Evolutionary conservation across 2,888 invertebrate genomes (phyloP), one percentile per base, ranked within the genome.

Genomic region (Lasioglossum leucozonium): DNA sequence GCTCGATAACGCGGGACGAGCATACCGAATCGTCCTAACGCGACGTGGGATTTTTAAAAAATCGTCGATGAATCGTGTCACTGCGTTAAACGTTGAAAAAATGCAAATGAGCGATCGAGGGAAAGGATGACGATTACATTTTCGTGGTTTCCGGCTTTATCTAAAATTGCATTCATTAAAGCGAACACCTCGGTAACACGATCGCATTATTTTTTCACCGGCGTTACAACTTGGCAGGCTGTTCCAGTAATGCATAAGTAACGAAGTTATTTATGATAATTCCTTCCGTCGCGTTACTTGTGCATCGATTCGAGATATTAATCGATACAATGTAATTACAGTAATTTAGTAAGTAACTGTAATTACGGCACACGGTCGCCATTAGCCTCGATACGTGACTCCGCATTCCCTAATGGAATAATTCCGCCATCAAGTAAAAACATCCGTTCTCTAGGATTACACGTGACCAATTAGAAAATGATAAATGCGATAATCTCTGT

Each of bases 331-430:
- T 67, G 18, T 81, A 81, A 81, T 79, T 78, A 67, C 55, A 67
- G 79, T 37, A 67, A 81, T 79, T 81, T 72, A 42, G 51, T 81
- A 55, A 72, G 55, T 80, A 44, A 40, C 26, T 72, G 42, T 42
- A 81, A 81, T 81, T 81, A 72, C 51, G 13, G 26, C 26, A 16
- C 16, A 55, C 42, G 4, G 26, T 42, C 30, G 30, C 67, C 40
- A 78, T 78, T 81, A 81, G 18, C 51, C 65, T 16, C 78, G 65
- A 78, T 78, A 72, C 62, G n/a, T 72, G 72, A 40, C 78, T 55
- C 30, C 72, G 26, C 30, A 51, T 73, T 55, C 51, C 18, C 65
- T 81, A 79, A 81, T 78, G 72, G 37, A 81, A 81, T 67, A 72
- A 81, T 79, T 81, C 34, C 72, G n/a, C 22, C 42, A 34, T 55